These are phyloP conservation scores for Thysanoteuthis rhombus DNA, from an alignment of 2,888 invertebrate species.

Conservation along the genomic window DNA sequence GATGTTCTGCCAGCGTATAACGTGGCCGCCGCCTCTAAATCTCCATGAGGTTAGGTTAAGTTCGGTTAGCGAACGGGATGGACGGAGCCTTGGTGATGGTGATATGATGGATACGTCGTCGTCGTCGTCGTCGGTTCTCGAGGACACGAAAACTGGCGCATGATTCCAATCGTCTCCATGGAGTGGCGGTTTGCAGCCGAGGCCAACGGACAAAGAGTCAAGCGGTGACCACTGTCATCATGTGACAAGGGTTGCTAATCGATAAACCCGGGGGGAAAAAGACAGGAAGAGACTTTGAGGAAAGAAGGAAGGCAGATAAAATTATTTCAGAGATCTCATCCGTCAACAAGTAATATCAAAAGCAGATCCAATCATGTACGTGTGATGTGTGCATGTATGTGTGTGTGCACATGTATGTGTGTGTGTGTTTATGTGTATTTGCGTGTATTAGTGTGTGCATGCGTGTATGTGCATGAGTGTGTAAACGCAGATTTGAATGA, in stretches of 20 bases:
- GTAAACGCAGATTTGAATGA: neutral
- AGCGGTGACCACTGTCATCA: neutral
- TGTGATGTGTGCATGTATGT: neutral
- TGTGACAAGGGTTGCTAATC: neutral
- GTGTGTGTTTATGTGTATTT: too few relatives aligned
- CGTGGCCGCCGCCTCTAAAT: neutral
- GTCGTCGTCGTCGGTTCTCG: neutral
- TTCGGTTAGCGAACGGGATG: neutral
- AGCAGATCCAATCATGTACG: neutral
- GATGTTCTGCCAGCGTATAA: neutral
- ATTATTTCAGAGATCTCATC: neutral
- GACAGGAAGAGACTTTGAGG: neutral
- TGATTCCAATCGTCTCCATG: slow-evolving; percentile 12
- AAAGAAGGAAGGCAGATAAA: neutral
- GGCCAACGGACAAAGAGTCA: neutral
- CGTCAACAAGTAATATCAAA: neutral
- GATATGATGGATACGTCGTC: neutral
- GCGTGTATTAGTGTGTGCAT: too few relatives aligned
- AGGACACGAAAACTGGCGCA: neutral
- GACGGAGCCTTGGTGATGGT: neutral
- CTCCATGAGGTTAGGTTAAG: neutral
- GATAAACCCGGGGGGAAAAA: neutral
- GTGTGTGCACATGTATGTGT: neutral
- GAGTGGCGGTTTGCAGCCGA: neutral
- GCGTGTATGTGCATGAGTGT: too few relatives aligned